These are phyloP conservation scores for Amitus sp. DNA, from an alignment of 2,888 invertebrate genomes.

Conservation along the genomic window DNA sequence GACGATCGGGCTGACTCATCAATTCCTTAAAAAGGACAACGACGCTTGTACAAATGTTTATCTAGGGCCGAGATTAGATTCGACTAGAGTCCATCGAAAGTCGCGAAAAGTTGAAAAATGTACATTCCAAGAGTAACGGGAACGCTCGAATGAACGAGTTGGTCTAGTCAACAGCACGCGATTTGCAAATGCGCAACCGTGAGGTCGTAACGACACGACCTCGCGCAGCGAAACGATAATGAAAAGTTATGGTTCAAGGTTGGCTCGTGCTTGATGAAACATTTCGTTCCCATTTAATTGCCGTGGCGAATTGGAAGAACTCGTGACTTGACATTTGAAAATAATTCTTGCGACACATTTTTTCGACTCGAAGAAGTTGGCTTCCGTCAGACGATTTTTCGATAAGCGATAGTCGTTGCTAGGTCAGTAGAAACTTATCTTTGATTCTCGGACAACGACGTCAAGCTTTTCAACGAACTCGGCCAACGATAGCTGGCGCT, in stretches of 20 bases:
- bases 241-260: slow-evolving; percentile 41
- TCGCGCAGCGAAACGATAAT: slow-evolving; percentile 38
- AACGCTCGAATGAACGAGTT: slow-evolving; percentile 23
- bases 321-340: not conserved
- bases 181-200: slow-evolving; percentile 35
- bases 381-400: too few species aligned
- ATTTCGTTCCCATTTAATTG: not conserved
- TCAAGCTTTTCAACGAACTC: too few species aligned
- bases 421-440: too few species aligned
- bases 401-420: too few species aligned
- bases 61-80: not conserved
- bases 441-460: too few species aligned
- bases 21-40: not conserved
- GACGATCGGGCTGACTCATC: not conserved
- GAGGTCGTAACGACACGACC: slow-evolving; percentile 34
- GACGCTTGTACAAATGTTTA: not conserved
- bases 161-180: slow-evolving; percentile 20
- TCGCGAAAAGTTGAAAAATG: too few species aligned
- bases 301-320: too few species aligned
- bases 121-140: slow-evolving; percentile 16
- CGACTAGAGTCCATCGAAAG: too few species aligned
- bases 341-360: not conserved
- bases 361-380: not conserved
- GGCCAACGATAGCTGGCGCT: too few species aligned
- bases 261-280: slow-evolving; percentile 26